Conservation (phyloP, 1,140 invertebrate genomes). For the Aphis gossypii region DNA sequence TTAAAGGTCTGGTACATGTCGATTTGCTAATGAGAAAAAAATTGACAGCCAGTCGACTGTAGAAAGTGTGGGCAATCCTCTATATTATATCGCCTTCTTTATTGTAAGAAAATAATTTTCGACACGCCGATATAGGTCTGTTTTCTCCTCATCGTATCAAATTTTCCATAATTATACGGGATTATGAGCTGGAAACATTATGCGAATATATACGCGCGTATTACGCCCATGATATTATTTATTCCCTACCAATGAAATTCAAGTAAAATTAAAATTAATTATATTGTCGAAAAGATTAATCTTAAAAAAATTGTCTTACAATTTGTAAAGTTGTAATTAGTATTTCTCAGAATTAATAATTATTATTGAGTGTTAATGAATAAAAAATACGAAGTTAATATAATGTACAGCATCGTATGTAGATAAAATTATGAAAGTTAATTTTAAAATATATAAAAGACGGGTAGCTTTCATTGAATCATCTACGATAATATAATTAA, state of each 20-base stretch:
- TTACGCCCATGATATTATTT: background rate
- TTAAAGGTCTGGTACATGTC: slow-evolving; percentile 35
- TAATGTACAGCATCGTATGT: background rate
- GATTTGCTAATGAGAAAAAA: slow-evolving; percentile 54
- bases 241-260: background rate
- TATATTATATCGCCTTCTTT: background rate
- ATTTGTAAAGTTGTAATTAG: background rate
- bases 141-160: slow-evolving; percentile 16
- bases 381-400: background rate
- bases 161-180: slow-evolving; percentile 7
- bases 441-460: background rate
- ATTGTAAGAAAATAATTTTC: slow-evolving; percentile 26
- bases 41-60: slow-evolving; percentile 31
- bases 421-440: background rate
- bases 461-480: background rate
- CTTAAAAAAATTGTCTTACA: background rate
- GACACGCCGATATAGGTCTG: slow-evolving; percentile 7
- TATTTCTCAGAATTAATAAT: background rate
- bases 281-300: background rate
- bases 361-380: background rate
- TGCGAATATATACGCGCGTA: background rate
- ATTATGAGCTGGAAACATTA: background rate
- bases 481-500: background rate
- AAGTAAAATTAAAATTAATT: background rate
- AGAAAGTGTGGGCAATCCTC: slow-evolving; percentile 39